These are phyloP conservation scores for Temnothorax nylanderi DNA, from an alignment of 1,140 invertebrate species.

Conservation along the genomic window DNA sequence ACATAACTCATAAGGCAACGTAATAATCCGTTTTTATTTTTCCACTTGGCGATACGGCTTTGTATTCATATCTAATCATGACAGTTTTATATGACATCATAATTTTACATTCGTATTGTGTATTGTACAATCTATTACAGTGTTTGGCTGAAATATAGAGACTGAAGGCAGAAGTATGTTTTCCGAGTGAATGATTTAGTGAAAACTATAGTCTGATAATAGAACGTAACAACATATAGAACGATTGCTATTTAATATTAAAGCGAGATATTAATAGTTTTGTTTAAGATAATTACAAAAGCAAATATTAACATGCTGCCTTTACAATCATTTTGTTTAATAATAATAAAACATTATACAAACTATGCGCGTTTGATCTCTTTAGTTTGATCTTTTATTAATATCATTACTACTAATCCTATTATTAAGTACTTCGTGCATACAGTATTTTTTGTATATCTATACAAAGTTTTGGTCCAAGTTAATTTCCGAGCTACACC, in stretches of 20 bases:
- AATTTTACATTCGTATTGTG: conserved; percentile 55
- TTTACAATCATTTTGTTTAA: conserved; percentile 66
- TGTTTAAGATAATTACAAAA: conserved; percentile 62
- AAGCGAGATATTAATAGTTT: conserved; percentile 63
- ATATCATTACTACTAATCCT: not conserved
- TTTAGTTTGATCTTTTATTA: conserved; percentile 24
- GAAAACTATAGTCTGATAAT: conserved; percentile 58
- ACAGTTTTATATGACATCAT: conserved; percentile 57
- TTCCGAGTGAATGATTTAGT: conserved; percentile 63
- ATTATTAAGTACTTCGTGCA: conserved; percentile 10
- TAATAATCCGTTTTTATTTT: conserved; percentile 56
- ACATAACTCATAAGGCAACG: conserved; percentile 51
- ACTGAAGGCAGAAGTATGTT: conserved; percentile 63
- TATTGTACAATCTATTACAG: conserved; percentile 65
- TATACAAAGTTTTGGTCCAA: conserved; percentile 11
- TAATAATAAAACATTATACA: conserved; percentile 65
- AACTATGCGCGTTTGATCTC: conserved; percentile 46
- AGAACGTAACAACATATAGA: conserved; percentile 49
- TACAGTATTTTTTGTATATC: not conserved
- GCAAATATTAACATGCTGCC: conserved; percentile 55
- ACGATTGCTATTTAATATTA: conserved; percentile 62
- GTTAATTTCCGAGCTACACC: conserved; percentile 14
- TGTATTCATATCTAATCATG: conserved; percentile 57
- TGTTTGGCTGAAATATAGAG: conserved; percentile 71
- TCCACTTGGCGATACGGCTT: conserved; percentile 33